A percentile compares a stretch with the other conserved stretches of the same genome.
phyloP scores from a whole-genome alignment of 2,888 invertebrate species.

The Polymixis flavicincta region DNA sequence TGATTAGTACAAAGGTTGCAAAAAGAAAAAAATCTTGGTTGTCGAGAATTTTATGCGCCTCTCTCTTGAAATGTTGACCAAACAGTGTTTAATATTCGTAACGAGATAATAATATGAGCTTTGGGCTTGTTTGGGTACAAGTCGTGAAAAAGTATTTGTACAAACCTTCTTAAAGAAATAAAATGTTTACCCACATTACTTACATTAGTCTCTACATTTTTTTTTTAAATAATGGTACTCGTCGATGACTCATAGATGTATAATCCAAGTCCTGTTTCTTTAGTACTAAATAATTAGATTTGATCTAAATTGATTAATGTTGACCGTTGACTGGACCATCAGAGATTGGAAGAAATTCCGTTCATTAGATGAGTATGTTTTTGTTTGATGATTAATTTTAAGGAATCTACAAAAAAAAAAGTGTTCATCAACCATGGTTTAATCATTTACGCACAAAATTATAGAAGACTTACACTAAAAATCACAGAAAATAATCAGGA shows the following conservation, averaged over 20 bases:
- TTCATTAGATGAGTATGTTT: too few species aligned
- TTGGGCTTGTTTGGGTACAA: not conserved
- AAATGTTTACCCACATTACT: too few species aligned
- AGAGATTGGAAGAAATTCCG: not conserved
- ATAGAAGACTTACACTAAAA: not conserved
- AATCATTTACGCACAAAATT: not conserved
- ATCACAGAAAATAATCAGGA: not conserved
- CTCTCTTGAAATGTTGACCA: not conserved
- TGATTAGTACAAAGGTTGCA: slow-evolving; percentile 36
- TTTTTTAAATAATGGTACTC: not conserved
- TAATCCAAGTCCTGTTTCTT: not conserved
- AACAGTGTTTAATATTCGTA: not conserved
- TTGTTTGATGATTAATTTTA: too few species aligned
- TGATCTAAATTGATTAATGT: not conserved
- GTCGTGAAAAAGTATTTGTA: too few species aligned
- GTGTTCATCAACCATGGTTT: not conserved
- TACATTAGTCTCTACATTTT: too few species aligned
- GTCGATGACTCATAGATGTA: not conserved
- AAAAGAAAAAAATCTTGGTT: slow-evolving; percentile 18
- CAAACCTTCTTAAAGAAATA: too few species aligned
- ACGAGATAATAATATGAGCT: not conserved
- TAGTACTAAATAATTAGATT: not conserved
- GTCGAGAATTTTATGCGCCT: slow-evolving; percentile 8
- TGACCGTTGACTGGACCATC: not conserved
- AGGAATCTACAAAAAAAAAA: not conserved